These are phyloP conservation scores for Chamaea fasciata DNA, from an alignment of 2,113 vertebrate species.

Conservation along the genomic window DNA sequence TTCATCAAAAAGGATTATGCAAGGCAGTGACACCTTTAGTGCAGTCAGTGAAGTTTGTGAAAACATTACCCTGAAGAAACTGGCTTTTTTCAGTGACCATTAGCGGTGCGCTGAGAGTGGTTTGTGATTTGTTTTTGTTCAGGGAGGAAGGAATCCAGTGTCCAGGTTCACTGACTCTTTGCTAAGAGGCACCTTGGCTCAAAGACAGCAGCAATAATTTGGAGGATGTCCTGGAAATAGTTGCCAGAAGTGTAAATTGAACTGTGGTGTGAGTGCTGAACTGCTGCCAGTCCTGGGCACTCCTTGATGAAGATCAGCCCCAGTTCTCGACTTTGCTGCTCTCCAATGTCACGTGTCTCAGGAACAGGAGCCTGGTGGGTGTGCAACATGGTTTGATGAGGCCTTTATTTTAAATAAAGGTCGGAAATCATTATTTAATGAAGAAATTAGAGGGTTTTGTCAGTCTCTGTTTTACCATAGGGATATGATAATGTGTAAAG, in stretches of 20 bases:
- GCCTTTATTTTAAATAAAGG: background rate
- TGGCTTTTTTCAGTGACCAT: slow-evolving; percentile 18
- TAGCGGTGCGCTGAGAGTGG: background rate
- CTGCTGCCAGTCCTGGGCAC: slow-evolving; percentile 34
- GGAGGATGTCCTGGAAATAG: slow-evolving; percentile 20
- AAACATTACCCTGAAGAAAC: slow-evolving; percentile 26
- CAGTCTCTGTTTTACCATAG: background rate
- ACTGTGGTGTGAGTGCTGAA: slow-evolving; percentile 16
- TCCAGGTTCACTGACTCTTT: slow-evolving; percentile 29
- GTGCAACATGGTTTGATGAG: background rate
- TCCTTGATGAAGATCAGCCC: slow-evolving; percentile 42
- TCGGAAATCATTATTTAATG: background rate
- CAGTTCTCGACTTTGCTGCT: slow-evolving; percentile 8
- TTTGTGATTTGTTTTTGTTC: slow-evolving; percentile 48
- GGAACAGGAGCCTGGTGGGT: background rate
- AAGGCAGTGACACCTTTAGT: slow-evolving; percentile 24
- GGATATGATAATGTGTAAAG: background rate
- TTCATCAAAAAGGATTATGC: slow-evolving; percentile 21
- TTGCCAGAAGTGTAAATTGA: slow-evolving; percentile 60
- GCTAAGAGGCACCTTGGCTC: slow-evolving; percentile 42
- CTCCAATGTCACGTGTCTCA: background rate
- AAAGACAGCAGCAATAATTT: slow-evolving; percentile 26
- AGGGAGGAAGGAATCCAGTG: background rate
- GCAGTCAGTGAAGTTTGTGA: background rate
- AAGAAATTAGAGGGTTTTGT: background rate